phyloP scores from a whole-genome alignment of 2,113 vertebrate genomes.

The Gavialis gangeticus region DNA sequence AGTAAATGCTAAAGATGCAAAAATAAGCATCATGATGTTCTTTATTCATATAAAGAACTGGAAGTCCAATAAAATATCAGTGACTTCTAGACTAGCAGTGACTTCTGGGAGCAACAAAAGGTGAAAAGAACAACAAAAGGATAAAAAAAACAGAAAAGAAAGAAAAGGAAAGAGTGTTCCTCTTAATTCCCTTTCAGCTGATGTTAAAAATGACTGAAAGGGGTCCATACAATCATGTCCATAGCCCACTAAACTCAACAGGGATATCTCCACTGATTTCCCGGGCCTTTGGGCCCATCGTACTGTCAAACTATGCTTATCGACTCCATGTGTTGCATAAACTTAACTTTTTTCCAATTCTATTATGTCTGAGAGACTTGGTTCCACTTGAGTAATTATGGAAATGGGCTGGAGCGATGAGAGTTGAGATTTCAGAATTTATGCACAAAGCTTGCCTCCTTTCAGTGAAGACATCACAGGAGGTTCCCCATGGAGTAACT shows the following conservation, averaged over 20 bases:
- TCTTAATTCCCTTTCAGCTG: neutral
- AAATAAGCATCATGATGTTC: neutral
- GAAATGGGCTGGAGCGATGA: conserved; percentile 32
- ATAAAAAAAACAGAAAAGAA: neutral
- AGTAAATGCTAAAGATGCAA: neutral
- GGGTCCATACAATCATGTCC: neutral
- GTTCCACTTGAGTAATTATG: conserved; percentile 41
- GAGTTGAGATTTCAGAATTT: conserved; percentile 54
- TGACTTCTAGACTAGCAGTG: neutral
- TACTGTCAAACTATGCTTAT: neutral
- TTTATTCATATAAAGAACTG: neutral
- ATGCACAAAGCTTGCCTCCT: conserved; percentile 35
- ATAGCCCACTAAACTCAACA: neutral
- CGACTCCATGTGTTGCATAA: neutral
- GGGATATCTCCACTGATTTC: neutral
- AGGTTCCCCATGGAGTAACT: conserved; percentile 18
- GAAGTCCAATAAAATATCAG: neutral
- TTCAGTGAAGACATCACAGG: neutral
- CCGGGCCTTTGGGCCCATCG: neutral
- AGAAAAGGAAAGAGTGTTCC: neutral
- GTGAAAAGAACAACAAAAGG: neutral
- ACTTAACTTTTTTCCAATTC: neutral
- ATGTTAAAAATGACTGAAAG: neutral
- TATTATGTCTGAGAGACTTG: neutral
- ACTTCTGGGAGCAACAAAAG: neutral